Base-by-base conservation (phyloP, 2,888 invertebrate genomes). In the Seira ritae region DNA sequence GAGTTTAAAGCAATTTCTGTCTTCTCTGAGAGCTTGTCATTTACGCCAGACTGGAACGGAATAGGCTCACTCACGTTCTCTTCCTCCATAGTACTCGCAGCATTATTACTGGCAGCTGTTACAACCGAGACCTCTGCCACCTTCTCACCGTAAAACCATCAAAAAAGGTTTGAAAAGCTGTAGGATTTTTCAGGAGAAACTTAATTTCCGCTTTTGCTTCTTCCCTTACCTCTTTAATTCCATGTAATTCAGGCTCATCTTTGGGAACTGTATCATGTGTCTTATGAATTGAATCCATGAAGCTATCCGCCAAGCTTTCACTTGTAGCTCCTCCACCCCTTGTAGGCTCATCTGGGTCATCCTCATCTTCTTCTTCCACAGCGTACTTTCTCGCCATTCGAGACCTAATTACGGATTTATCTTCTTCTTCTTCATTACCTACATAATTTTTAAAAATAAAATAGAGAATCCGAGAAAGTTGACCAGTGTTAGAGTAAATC, bases 261-360 rank as follows among this genome's bases (percentile, higher is more conserved):
- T 71, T 66, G n/a, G 19, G 65, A 15, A 42, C 20, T 15, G 65
- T 72, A 12, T 83, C 83, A 15, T 75, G 79, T 22, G 84, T 82
- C 65, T 85, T 82, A 42, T 86, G 86, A 70, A 84, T 80, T 8
- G 88, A 88, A 74, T 88, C 88, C 86, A 87, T 86, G 62, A 87
- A 42, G 69, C 87, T 87, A 70, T 88, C 88, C 10, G 83, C 87
- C 15, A 86, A 60, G 24, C 86, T 87, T 77, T 84, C 73, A 78
- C 78, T 78, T 78, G 73, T 83, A 67, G 74, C 78, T 67, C 67
- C 77, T 6, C 62, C 20, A 19, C 20, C 62, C 4, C 20, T 71
- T 62, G 75, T 17, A 15, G 74, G 46, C 15, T 81, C 69, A 82
- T 80, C n/a, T n/a, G n/a, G n/a, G n/a, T n/a, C n/a, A n/a, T n/a